phyloP scores from a whole-genome alignment of 2,888 invertebrate genomes.

The Drosophila longiperda region DNA sequence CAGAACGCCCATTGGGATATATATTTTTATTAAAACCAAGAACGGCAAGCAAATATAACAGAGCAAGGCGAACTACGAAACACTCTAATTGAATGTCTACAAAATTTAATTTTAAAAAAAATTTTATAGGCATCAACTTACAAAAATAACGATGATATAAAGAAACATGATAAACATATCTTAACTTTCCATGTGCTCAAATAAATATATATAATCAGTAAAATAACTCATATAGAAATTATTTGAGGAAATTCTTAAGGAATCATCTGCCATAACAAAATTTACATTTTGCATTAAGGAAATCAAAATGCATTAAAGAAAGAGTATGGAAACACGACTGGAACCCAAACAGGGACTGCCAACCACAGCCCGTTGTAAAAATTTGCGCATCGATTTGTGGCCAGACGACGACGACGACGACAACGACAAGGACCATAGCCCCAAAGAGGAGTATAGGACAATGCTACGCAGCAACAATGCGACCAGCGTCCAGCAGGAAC shows the following conservation, averaged over 20 bases:
- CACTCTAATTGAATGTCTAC: slow-evolving; percentile 44
- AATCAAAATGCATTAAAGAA: neutral
- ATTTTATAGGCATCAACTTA: neutral
- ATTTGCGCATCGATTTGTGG: slow-evolving; percentile 78
- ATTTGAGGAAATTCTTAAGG: neutral
- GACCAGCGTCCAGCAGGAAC: slow-evolving; percentile 51
- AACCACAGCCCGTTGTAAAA: slow-evolving; percentile 74
- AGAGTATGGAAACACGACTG: slow-evolving; percentile 43
- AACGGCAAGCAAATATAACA: slow-evolving; percentile 23
- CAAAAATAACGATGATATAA: neutral
- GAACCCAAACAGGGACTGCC: slow-evolving; percentile 47
- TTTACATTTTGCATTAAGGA: neutral
- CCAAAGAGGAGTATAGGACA: slow-evolving; percentile 44
- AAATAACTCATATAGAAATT: neutral
- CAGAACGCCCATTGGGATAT: slow-evolving; percentile 40
- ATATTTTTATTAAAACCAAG: slow-evolving; percentile 61
- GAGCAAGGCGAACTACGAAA: slow-evolving; percentile 2
- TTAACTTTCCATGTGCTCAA: neutral
- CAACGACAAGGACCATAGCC: slow-evolving; percentile 44
- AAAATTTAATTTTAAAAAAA: neutral
- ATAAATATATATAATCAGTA: neutral
- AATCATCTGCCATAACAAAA: neutral
- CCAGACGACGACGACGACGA: slow-evolving; percentile 60
- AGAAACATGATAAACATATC: neutral
- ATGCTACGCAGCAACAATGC: slow-evolving; percentile 52